Conservation (phyloP, 1,140 invertebrate species). For the Vanessa atalanta region DNA sequence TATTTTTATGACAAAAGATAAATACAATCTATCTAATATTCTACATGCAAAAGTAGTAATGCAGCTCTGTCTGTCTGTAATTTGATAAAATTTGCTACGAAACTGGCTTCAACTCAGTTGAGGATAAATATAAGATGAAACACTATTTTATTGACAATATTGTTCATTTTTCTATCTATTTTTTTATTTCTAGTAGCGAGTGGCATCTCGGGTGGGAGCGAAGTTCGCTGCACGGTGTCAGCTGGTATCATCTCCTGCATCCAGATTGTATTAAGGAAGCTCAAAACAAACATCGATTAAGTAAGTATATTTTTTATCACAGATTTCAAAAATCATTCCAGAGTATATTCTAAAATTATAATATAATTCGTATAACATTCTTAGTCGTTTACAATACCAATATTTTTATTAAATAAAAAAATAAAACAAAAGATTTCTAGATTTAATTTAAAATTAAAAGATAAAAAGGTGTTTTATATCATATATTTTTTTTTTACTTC, state of each 20-base stretch:
- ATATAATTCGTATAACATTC: no score
- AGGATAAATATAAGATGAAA: conserved; percentile 1
- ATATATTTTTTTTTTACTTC: background rate
- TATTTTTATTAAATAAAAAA: no score
- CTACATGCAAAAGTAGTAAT: no score
- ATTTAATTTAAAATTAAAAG: no score
- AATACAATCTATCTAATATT: background rate
- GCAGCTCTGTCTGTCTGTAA: no score
- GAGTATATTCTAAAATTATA: no score
- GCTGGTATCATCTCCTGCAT: conserved; percentile 97
- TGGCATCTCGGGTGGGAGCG: conserved; percentile 95
- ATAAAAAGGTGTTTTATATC: no score
- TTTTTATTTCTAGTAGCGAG: conserved; percentile 87
- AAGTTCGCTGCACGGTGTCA: conserved; percentile 91
- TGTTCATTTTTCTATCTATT: conserved; percentile 11
- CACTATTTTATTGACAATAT: conserved; percentile 19
- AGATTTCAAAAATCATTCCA: background rate
- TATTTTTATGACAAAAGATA: background rate
- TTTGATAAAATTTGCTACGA: no score
- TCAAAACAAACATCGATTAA: conserved; percentile 95
- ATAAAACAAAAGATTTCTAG: no score
- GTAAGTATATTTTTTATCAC: conserved; percentile 83
- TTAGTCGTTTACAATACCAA: no score
- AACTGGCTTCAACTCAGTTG: no score
- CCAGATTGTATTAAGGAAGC: conserved; percentile 95